Evolutionary conservation across 2,888 invertebrate species (phyloP), one percentile per base, ranked within the genome.

Genomic region (Flexamia atlantica): DNA sequence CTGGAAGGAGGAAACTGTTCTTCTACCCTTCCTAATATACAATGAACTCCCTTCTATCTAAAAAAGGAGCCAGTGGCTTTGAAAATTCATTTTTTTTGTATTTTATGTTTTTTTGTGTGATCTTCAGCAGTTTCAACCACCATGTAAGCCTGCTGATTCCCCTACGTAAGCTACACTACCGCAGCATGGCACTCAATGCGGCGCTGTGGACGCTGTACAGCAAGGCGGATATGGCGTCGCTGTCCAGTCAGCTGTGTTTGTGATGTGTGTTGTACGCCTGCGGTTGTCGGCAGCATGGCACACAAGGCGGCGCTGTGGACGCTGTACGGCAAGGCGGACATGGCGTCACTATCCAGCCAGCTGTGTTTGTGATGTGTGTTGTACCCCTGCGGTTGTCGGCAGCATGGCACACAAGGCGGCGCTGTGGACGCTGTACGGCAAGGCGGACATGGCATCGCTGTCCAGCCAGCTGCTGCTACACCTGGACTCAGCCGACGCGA

Each of bases 171-270:
- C n/a, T n/a, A n/a, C n/a, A n/a, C n/a, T n/a, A n/a, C n/a, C n/a
- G n/a, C 53, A 64, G 64, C 25, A 28, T 96, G 87, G 94, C 96
- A 0, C 95, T 97, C 90, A 95, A 96, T 87, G 94, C 97, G 0
- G 96, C 96, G 0, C 91, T 98, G 12, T 98, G 98, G 98, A 93
- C 95, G 17, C 93, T 96, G 83, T 98, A 97, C 89, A 98, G 98
- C 0, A 96, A 97, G 90, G 94, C 95, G 0, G 96, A 97, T 90
- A 95, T 97, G 93, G 94, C 95, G 0, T 95, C 95, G 0, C 91
- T 97, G 46, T 95, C 94, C 89, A 94, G 96, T 79, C 97, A 97
- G 89, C 90, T 97, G 17, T n/a, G n/a, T n/a, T n/a, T n/a, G n/a
- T n/a, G n/a, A n/a, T n/a, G n/a, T n/a, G n/a, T n/a, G n/a, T n/a